Conservation (phyloP, 92 coral and sea anemone genomes). For the Muricea muricata region DNA sequence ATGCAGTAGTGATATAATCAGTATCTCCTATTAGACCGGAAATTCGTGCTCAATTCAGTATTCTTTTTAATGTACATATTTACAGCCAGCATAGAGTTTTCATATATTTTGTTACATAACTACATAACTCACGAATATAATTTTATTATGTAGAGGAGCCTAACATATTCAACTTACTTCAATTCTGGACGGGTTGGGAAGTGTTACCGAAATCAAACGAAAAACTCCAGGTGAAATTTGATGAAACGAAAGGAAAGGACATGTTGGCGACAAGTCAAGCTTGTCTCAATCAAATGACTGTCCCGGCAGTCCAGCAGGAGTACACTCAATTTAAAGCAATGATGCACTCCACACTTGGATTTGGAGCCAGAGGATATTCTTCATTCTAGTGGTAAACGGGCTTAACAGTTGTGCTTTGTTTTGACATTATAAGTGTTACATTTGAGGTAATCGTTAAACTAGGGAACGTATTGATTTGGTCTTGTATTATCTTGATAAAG, state of each 20-base stretch:
- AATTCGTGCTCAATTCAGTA: too few species aligned
- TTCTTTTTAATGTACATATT: too few species aligned
- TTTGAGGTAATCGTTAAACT: too few species aligned
- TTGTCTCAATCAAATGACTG: neutral
- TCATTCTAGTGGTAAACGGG: neutral
- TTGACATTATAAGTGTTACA: too few species aligned
- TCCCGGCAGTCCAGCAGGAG: constrained; percentile 8
- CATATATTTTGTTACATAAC: neutral
- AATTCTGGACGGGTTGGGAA: constrained; percentile 17
- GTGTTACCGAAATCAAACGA: constrained; percentile 2
- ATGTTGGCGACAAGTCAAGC: neutral
- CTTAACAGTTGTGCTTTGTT: neutral
- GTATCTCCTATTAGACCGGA: too few species aligned
- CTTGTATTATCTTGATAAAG: too few species aligned
- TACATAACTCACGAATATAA: neutral
- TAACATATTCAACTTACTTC: neutral
- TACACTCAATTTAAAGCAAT: neutral
- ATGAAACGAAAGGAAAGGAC: neutral
- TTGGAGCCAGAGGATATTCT: constrained; percentile 8
- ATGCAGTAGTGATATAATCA: too few species aligned
- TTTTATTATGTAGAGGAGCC: neutral
- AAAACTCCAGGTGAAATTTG: constrained; percentile 4
- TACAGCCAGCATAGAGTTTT: too few species aligned
- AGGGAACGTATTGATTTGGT: too few species aligned
- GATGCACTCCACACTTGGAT: constrained; percentile 1